Conservation (phyloP, 2,113 vertebrate genomes). For the Prolemur simus region DNA sequence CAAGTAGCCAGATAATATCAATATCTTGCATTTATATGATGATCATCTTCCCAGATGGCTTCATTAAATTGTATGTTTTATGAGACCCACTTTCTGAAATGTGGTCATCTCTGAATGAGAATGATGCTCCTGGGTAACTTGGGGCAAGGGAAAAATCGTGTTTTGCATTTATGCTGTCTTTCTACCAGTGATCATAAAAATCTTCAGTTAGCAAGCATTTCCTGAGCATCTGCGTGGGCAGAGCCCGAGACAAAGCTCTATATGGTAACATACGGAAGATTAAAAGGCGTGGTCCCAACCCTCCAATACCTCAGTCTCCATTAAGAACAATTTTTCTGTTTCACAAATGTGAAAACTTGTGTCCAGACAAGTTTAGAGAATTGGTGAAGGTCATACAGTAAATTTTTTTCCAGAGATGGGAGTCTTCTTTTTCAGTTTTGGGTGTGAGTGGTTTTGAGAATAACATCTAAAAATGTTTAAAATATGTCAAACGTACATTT, state of each 20-base stretch:
- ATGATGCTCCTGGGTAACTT: conserved; percentile 57
- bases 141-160: conserved; percentile 45
- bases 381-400: background rate
- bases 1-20: conserved; percentile 77
- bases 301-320: conserved; percentile 28
- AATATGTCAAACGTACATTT: background rate
- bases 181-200: conserved; percentile 65
- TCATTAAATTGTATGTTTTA: conserved; percentile 78
- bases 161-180: conserved; percentile 70
- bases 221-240: conserved; percentile 65
- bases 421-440: background rate
- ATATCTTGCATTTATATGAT: conserved; percentile 66
- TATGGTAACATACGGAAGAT: conserved; percentile 37
- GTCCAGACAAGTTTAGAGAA: conserved; percentile 50
- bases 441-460: background rate
- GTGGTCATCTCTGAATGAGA: conserved; percentile 73
- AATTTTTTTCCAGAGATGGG: conserved; percentile 49
- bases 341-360: conserved; percentile 55
- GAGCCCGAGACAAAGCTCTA: background rate
- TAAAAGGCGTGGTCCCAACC: conserved; percentile 48
- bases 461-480: background rate
- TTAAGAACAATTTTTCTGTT: conserved; percentile 43
- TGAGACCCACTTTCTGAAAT: conserved; percentile 71
- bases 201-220: conserved; percentile 64
- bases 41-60: conserved; percentile 77